Conservation (phyloP, 2,797 vertebrate genomes). For the Sebastes iracundus region DNA sequence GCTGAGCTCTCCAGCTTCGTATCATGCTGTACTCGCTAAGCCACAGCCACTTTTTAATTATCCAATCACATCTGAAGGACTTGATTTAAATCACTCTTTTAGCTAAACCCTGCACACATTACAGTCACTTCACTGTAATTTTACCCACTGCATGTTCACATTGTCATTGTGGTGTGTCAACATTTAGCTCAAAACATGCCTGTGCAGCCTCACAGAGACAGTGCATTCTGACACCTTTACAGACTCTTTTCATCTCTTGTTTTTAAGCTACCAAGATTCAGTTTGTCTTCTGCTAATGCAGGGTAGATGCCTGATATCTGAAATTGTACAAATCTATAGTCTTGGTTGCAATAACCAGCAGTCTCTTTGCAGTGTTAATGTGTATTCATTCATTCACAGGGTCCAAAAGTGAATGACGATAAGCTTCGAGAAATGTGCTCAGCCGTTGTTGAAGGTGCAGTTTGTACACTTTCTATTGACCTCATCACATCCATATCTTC, state of each 20-base stretch:
- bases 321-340: neutral
- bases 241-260: neutral
- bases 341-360: neutral
- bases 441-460: conserved; percentile 81
- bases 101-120: neutral
- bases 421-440: conserved; percentile 83
- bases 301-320: neutral
- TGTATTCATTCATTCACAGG: conserved; percentile 60
- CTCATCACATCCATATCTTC: neutral
- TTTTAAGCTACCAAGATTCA: neutral
- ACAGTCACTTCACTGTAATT: neutral
- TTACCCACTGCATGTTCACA: rapidly evolving
- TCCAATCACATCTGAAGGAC: neutral
- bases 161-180: rapidly evolving
- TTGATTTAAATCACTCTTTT: neutral
- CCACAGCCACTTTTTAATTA: neutral
- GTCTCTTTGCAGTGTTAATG: neutral
- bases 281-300: neutral
- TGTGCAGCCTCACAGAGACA: too few species aligned
- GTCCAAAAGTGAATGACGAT: conserved; percentile 80
- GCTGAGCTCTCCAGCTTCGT: rapidly evolving
- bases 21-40: too few species aligned
- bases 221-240: too few species aligned
- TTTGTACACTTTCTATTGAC: neutral
- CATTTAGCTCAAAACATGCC: too few species aligned